Evolutionary conservation across 2,797 vertebrate genomes (phyloP), one percentile per base, ranked within the genome.

Genomic region (Premnoplex brunnescens): DNA sequence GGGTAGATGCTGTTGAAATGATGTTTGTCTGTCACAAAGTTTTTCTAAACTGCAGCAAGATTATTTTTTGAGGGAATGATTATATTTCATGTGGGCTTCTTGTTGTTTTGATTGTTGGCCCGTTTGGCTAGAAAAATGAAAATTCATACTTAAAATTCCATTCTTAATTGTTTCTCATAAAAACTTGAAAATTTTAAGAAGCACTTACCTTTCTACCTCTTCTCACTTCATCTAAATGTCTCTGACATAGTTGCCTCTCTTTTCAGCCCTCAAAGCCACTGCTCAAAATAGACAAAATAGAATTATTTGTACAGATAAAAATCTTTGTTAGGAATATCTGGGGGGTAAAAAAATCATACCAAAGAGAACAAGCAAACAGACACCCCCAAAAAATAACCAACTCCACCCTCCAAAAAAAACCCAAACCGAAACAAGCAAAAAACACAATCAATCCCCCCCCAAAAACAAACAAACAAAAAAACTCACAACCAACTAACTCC

Each of bases 1-100:
- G 3, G 2, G 5, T 66, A 73, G 83, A 55, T 13, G 13, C 30
- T 11, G 4, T 14, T 87, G 21, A 93, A 95, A 72, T 68, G 0
- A 37, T 37, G 28, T 8, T 87, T 4, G 1, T 32, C 12, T 78
- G 30, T 36, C 51, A 59, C 12, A 32, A 41, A 14, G 3, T 22
- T 72, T 89, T 84, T 73, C 52, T 73, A 15, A 87, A 76, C 6
- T 37, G 15, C 3, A 69, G 30, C 5, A 58, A 10, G 6, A 49
- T 34, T 69, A 10, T 2, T 27, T 11, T 72, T 49, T 48, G 12
- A 0, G 5, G 52, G 23, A 82, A 41, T 51, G 1, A 55, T 30
- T 63, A 2, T 30, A 39, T 43, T 48, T 41, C 2, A 14, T 32
- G 3, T 34, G 2, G 3, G 2, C 1, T 1, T 39, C 30, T 41